Base-by-base conservation (phyloP, 2,888 invertebrate species). In the Drosophila koepferae region DNA sequence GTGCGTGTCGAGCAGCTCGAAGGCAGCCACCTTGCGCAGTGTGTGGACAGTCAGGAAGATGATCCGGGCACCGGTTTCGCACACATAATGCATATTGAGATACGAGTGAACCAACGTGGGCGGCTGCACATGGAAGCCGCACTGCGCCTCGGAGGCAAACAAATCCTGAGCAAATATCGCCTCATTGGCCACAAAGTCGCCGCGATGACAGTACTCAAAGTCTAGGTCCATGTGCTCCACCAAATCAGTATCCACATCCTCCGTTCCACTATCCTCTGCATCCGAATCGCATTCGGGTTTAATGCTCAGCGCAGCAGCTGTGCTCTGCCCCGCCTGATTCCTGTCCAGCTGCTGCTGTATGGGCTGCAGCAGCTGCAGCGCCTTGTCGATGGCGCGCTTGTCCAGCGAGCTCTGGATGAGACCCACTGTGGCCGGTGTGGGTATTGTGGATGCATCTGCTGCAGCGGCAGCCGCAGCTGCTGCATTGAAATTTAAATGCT, bases 51-150 rank as follows among this genome's bases (percentile, higher is more conserved):
- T 96, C 12, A 98, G 95, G 91, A 98, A 98, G 65, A 99, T 95
- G 63, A 99, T 95, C 56, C 99, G 94, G 3, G 99, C 98, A 31
- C 98, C 98, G 81, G 97, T 97, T 94, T 99, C 99, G 94, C 98
- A 99, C 59, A 98, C 97, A 90, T 97, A 98, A 94, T 99, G 98
- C 90, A 98, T 96, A 82, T 98, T 98, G 86, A 98, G 95, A 93
- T 97, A 97, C n/a, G 97, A 95, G 16, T 98, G 97, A 84, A 97
- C 96, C 8, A 97, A 95, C 31, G 95, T 95, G 16, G 96, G 95
- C 49, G 97, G 96, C 83, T 96, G 96, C 79, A 98, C 93, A 87
- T 96, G 96, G 91, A 98, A 98, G 54, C 95, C 94, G 72, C 95
- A 95, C 91, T 96, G 95, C 60, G 95, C 94, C 69, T 96, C 96